phyloP scores from a whole-genome alignment of 2,113 vertebrate genomes.

The Siniperca chuatsi region DNA sequence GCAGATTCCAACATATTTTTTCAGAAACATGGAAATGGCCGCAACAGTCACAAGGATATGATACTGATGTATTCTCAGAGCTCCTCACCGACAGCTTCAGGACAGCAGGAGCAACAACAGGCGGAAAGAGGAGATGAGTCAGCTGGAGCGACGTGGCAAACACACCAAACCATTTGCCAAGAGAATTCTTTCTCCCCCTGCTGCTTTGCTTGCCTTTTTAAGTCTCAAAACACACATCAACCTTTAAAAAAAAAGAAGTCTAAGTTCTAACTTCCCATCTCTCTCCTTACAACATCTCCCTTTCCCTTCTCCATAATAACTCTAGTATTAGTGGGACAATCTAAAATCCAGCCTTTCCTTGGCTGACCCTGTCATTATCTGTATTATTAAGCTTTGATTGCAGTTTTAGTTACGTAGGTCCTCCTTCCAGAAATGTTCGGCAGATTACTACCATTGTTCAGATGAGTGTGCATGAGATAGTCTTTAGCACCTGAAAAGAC shows the following conservation, averaged over 20 bases:
- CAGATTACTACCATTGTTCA: conserved; percentile 30
- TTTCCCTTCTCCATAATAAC: conserved; percentile 25
- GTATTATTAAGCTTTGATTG: conserved; percentile 35
- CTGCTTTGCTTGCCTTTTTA: conserved; percentile 8
- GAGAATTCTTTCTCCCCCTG: conserved; percentile 24
- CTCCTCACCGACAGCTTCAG: conserved; percentile 29
- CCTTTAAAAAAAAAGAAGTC: background rate
- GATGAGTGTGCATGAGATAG: background rate
- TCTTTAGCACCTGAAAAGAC: conserved; percentile 2
- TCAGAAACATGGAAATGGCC: background rate
- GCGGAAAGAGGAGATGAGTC: conserved; percentile 58
- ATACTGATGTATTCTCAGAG: conserved; percentile 30
- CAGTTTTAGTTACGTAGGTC: background rate
- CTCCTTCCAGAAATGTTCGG: conserved; percentile 2
- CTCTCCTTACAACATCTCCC: background rate
- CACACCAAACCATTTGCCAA: conserved; percentile 42
- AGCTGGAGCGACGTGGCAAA: conserved; percentile 56
- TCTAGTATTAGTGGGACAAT: conserved; percentile 13
- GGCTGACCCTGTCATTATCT: conserved; percentile 36
- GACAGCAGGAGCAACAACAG: conserved; percentile 55
- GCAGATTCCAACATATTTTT: conserved; percentile 7
- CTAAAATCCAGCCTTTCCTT: conserved; percentile 24
- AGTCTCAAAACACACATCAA: background rate
- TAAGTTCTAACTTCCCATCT: background rate
- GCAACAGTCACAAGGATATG: conserved; percentile 1